Conservation (phyloP, 2,888 invertebrate genomes). For the Pristionchus japonicus region DNA sequence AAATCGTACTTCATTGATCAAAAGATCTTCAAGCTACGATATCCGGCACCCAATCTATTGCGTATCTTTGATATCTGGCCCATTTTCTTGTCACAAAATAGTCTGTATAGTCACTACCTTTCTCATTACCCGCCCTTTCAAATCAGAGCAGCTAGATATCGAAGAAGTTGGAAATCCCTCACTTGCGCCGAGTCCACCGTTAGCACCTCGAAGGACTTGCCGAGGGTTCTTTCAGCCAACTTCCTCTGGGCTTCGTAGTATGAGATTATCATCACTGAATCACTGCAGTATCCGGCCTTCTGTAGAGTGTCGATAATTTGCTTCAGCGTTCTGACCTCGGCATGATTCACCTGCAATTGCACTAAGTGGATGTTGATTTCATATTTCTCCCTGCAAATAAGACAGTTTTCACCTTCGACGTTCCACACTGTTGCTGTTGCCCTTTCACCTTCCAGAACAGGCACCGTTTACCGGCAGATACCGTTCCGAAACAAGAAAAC, state of each 20-base stretch:
- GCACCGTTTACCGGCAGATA: not conserved
- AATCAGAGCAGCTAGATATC: no score
- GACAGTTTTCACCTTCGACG: not conserved
- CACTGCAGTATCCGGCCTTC: not conserved
- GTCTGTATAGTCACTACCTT: no score
- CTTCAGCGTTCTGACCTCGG: not conserved
- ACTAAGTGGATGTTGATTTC: no score
- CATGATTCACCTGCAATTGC: no score
- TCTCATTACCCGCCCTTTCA: no score
- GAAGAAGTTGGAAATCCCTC: not conserved
- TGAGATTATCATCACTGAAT: not conserved
- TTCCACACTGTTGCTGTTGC: not conserved
- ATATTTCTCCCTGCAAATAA: no score
- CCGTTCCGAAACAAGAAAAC: not conserved
- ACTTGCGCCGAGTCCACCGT: slow-evolving; percentile 6
- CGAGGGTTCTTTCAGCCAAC: not conserved
- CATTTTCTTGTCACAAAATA: no score
- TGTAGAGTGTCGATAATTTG: not conserved
- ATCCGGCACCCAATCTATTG: no score
- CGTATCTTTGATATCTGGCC: no score
- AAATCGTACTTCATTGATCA: no score
- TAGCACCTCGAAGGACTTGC: not conserved
- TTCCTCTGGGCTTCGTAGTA: not conserved
- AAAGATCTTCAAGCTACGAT: no score
- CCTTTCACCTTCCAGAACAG: not conserved